Evolutionary conservation across 2,113 vertebrate genomes (phyloP), one percentile per base, ranked within the genome.

Genomic region (Cheirogaleus medius): DNA sequence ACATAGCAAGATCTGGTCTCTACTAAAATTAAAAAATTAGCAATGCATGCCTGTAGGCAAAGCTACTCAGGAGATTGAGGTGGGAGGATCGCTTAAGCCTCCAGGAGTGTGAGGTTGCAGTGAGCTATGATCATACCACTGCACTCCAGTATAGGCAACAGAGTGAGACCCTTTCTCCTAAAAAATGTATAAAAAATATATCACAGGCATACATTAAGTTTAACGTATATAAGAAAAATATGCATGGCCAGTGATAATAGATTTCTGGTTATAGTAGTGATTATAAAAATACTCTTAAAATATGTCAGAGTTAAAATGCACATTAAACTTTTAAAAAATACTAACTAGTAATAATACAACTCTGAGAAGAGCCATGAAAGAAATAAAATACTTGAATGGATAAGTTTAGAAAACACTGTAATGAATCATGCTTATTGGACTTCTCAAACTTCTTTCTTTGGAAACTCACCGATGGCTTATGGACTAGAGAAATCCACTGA

Each of bases 171-270:
- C 56, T 58, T 21, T 58, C 20, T 23, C 56, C 21, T 9, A 21
- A 58, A 58, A 58, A 23, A 58, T 13, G 13, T 52, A 52, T 52
- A 52, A 56, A 85, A 44, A 80, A 80, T 14, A 69, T 77, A 73
- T 74, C 95, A 32, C 56, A 78, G n/a, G 27, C 10, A 83, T 84
- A 49, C 7, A 69, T 93, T 88, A 60, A 78, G 91, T 97, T 95
- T 83, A 89, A 77, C 39, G 18, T 13, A 64, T 8, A 49, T 11
- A 88, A 73, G 25, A 91, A 93, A 68, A 76, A 71, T 90, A 83
- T 88, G 78, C 58, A 47, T 37, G 27, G 78, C 1, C 14, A 87
- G 15, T 77, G 81, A 60, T 64, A 52, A 74, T 34, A 60, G 5
- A 95, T 96, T 96, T 85, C 64, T 44, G 8, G 2, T 27, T 39